Evolutionary conservation across 2,797 vertebrate genomes (phyloP).

Genomic region (Gymnopithys bicolor): DNA sequence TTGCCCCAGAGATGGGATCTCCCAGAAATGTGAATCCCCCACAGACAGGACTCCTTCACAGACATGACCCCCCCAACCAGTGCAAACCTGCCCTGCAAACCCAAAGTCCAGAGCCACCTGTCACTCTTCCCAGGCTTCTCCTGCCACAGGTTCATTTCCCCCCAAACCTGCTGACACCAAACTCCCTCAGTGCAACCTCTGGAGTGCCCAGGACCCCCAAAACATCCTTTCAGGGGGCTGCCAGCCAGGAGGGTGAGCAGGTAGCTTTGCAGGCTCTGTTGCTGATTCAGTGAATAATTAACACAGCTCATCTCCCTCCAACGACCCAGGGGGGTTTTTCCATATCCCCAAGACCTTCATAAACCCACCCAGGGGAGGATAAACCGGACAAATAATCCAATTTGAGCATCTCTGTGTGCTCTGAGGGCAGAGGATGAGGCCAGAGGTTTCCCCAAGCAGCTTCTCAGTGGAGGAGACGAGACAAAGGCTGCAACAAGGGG

Average conservation of each 20-base stretch:
- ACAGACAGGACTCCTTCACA: too few species aligned
- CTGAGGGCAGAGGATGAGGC: background rate
- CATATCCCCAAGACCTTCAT: accelerated
- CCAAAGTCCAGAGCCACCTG: accelerated
- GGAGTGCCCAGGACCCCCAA: accelerated
- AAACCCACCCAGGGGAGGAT: background rate
- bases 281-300: background rate
- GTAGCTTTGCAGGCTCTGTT: background rate
- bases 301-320: background rate
- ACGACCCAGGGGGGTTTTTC: background rate
- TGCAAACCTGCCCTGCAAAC: background rate
- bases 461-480: background rate
- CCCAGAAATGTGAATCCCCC: background rate
- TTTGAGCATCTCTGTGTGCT: background rate
- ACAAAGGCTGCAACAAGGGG: constrained; percentile 59
- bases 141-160: background rate
- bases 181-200: background rate
- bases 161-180: background rate
- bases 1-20: background rate
- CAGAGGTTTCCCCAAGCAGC: background rate
- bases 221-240: background rate
- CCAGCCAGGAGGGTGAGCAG: background rate
- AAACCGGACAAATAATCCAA: background rate
- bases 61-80: too few species aligned
- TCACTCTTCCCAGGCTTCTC: background rate